Evolutionary conservation across 2,113 vertebrate genomes (phyloP).

Genomic region (Corythornis cristatus): DNA sequence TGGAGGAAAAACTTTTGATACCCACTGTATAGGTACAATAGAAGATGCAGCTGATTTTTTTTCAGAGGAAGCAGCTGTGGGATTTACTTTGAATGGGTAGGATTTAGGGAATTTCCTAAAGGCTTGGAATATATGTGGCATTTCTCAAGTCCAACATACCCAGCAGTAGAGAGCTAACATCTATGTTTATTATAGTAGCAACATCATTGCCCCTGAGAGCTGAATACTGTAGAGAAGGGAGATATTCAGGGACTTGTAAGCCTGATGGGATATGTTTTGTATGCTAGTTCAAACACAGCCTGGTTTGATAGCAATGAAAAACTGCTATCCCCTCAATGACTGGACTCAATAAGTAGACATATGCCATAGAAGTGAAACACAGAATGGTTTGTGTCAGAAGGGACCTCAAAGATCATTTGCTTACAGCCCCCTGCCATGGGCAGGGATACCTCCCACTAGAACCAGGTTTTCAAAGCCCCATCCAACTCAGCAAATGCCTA

Average conservation of each 20-base stretch:
- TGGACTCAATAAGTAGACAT: neutral
- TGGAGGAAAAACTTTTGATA: neutral
- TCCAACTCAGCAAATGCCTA: neutral
- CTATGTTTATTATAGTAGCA: neutral
- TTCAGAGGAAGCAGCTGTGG: neutral
- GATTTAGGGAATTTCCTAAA: conserved; percentile 25
- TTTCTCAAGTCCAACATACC: neutral
- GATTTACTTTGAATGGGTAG: neutral
- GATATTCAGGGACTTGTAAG: neutral
- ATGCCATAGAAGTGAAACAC: neutral
- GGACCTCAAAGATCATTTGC: too few species aligned
- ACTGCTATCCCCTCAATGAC: neutral
- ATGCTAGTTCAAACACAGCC: neutral
- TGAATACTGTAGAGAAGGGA: neutral
- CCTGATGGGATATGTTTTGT: neutral
- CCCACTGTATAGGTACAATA: neutral
- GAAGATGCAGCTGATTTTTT: neutral
- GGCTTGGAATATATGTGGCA: neutral
- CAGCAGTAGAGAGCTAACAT: neutral
- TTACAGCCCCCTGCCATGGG: too few species aligned
- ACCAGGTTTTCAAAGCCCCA: neutral
- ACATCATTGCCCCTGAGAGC: neutral
- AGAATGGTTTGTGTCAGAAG: too few species aligned
- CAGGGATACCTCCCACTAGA: neutral
- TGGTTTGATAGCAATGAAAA: neutral